Base-by-base conservation (phyloP, 2,888 invertebrate genomes). In the Phyllotreta cruciferae region DNA sequence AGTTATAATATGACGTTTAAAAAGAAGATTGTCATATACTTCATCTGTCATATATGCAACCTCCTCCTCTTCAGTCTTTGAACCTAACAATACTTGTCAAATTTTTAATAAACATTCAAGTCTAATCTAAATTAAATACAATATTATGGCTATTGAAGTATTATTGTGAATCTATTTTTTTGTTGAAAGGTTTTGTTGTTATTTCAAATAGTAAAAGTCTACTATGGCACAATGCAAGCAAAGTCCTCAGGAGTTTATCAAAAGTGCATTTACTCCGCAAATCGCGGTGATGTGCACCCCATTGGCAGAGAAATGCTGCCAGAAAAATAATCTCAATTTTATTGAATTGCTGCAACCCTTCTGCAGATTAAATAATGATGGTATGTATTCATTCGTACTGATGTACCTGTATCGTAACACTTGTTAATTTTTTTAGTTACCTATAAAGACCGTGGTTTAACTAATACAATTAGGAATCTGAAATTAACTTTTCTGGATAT, bases 261-360 rank as follows among this genome's bases (percentile, higher is more conserved):
- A 92, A 81, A 90, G 90, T 81, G 90, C 93, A 44, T 97, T 96
- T 82, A 93, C 93, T 49, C 96, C 97, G 0, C 87, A 92, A 80
- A 86, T 97, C 69, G 96, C 94, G 53, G 91, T 94, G 24, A 83
- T 96, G 70, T 90, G 91, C 76, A 94, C 94, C 75, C 84, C 88
- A 44, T 87, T 89, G 79, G 96, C 94, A 8, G 94, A 96, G 75
- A 86, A 88, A 75, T 84, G 92, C 61, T 94, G 96, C 76, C 88
- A 90, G 71, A 95, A 94, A 78, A 97, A 96, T 81, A 94, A 96
- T 83, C 84, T 98, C 66, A 89, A 91, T 38, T 94, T 97, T 78
- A 89, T 91, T 57, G 95, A 97, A 82, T 82, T 98, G 67, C 82
- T 97, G 57, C 94, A 95, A 79, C 97, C 97, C 0, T 98, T 97